Percentiles rank a stretch among this genome's conserved stretches.
phyloP scores from a whole-genome alignment of 2,888 invertebrate genomes.

The Chymomyza procnemis region DNA sequence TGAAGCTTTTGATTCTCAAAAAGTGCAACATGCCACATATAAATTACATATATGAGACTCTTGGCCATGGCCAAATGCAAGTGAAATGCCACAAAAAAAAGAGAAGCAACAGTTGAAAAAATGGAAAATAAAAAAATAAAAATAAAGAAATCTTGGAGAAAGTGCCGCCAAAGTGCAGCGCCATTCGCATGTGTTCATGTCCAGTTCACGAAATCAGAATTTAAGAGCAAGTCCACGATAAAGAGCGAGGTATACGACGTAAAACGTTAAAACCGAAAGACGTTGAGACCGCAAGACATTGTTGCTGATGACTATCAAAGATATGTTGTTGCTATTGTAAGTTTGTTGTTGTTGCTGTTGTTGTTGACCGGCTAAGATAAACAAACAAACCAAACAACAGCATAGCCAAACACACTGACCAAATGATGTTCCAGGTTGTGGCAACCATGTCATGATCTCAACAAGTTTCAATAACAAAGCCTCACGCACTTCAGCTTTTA shows the following conservation, averaged over 20 bases:
- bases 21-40: slow-evolving; percentile 66
- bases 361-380: slow-evolving; percentile 52
- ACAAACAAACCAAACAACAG: slow-evolving; percentile 25
- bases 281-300: slow-evolving; percentile 3
- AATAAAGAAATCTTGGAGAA: slow-evolving; percentile 69
- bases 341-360: slow-evolving; percentile 32
- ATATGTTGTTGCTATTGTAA: slow-evolving; percentile 38
- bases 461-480: slow-evolving; percentile 71
- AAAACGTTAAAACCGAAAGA: slow-evolving; percentile 17
- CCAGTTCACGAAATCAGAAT: slow-evolving; percentile 70
- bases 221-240: slow-evolving; percentile 50
- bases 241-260: slow-evolving; percentile 31
- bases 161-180: slow-evolving; percentile 65
- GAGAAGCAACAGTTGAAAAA: too few relatives aligned
- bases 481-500: slow-evolving; percentile 68
- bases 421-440: neutral
- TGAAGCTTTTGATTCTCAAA: slow-evolving; percentile 36
- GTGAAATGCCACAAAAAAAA: slow-evolving; percentile 49
- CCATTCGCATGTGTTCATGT: slow-evolving; percentile 23
- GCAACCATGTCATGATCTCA: slow-evolving; percentile 51
- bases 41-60: slow-evolving; percentile 46
- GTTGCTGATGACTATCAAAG: slow-evolving; percentile 65
- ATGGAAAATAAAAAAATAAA: neutral
- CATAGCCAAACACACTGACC: neutral
- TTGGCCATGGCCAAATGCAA: slow-evolving; percentile 1